Evolutionary conservation across 2,113 vertebrate species (phyloP).

Genomic region (Sturnira hondurensis): DNA sequence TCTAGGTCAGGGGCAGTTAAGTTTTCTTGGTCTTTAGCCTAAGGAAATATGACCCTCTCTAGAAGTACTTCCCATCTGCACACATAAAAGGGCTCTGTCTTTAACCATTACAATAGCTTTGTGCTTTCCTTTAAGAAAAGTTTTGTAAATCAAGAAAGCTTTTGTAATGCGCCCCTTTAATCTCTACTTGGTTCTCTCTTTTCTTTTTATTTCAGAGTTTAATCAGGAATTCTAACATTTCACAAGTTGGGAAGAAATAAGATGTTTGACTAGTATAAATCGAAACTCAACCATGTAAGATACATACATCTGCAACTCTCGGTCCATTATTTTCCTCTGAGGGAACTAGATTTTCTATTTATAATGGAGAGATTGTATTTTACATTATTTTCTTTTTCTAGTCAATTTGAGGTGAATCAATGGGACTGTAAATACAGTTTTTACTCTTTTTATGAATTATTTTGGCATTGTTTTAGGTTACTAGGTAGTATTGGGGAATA

Average conservation of each 20-base stretch:
- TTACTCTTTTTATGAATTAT: not conserved
- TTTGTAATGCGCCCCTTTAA: slow-evolving; percentile 57
- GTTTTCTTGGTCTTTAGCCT: slow-evolving; percentile 61
- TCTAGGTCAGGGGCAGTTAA: slow-evolving; percentile 44
- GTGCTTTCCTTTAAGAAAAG: slow-evolving; percentile 52
- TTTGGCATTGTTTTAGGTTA: not conserved
- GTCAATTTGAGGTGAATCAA: not conserved
- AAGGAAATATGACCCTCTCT: slow-evolving; percentile 62
- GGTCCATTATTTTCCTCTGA: not conserved
- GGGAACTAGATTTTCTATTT: not conserved
- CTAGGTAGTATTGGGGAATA: not conserved
- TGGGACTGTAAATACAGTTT: not conserved
- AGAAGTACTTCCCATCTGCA: slow-evolving; percentile 47
- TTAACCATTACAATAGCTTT: slow-evolving; percentile 50
- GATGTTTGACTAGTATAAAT: not conserved
- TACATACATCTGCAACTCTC: not conserved
- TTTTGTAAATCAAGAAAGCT: slow-evolving; percentile 70
- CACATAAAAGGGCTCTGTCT: slow-evolving; percentile 64
- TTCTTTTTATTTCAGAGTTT: slow-evolving; percentile 51
- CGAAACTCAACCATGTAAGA: not conserved
- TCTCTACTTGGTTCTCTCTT: slow-evolving; percentile 35
- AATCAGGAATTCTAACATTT: slow-evolving; percentile 52
- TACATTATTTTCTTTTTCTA: slow-evolving; percentile 7
- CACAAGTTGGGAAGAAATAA: slow-evolving; percentile 36
- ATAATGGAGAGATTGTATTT: not conserved